Base-by-base conservation (phyloP, 2,888 invertebrate genomes). In the Rhimphoctona megacephalus region DNA sequence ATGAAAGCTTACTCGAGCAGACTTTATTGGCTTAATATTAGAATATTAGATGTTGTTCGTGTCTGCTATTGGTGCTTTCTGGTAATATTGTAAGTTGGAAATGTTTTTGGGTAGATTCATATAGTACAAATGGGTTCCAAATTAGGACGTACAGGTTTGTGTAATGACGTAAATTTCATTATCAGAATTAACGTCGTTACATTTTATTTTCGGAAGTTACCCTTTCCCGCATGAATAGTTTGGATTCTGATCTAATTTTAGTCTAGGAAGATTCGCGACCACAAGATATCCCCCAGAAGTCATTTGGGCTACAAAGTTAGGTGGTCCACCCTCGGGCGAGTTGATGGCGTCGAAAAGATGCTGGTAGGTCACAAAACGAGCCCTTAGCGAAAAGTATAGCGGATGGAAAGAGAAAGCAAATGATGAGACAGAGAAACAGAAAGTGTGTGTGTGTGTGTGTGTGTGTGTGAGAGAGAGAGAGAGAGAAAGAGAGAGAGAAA, bases 361-460 rank as follows among this genome's bases (percentile, higher is more conserved):
- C 80, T 83, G 86, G 80, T 83, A 81, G 83, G 83, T 81, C 86
- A 81, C 69, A 80, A 73, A 52, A 77, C 61, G 74, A 83, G 57
- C 73, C 54, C 83, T 81, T 33, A 54, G 61, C 39, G 11, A 64
- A 80, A 36, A 70, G 46, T 49, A 61, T 46, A 57, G 43, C 57
- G 64, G 72, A 9, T 2, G 52, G 49, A n/a, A 76, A 74, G n/a
- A n/a, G 33, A 52, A 57, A 25, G 54, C n/a, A 72, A 7, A 25
- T 22, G n/a, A 67, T 36, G 54, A 46, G n/a, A n/a, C 22, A 25
- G 43, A 39, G 36, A 25, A 36, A 73, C 6, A 33, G 64, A 54
- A 30, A 64, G 33, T 61, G 6, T n/a, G n/a, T n/a, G n/a, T n/a
- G n/a, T n/a, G n/a, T n/a, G 2, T 33, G 7, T 4, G 39, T 30